phyloP scores from a whole-genome alignment of 2,797 vertebrate species.

The Brachyrhaphis roseni region DNA sequence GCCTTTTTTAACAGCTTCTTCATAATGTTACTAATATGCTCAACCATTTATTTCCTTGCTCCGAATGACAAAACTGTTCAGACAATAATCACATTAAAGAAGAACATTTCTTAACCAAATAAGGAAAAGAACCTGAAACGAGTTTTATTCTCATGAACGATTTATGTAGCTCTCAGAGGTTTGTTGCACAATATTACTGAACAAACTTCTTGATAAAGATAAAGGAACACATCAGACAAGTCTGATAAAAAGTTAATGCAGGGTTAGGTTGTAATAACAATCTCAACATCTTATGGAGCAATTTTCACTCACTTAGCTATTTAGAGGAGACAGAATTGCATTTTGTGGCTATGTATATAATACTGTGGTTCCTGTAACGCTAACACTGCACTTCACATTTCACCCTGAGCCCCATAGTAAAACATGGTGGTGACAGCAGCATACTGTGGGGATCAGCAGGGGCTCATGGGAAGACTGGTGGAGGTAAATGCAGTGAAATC shows the following conservation, averaged over 20 bases:
- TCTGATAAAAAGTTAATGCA: neutral
- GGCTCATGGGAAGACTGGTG: neutral
- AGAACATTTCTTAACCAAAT: neutral
- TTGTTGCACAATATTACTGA: neutral
- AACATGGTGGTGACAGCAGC: neutral
- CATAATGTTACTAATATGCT: neutral
- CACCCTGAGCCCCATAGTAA: neutral
- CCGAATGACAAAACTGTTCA: slow-evolving; percentile 13
- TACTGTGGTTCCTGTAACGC: neutral
- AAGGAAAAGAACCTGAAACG: neutral
- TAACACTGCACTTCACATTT: neutral
- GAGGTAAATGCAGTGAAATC: neutral
- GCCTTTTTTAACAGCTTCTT: neutral
- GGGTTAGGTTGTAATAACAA: neutral
- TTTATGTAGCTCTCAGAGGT: neutral
- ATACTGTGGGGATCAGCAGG: neutral
- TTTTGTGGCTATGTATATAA: neutral
- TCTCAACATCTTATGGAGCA: neutral
- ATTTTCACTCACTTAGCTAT: too few relatives aligned
- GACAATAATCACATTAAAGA: neutral
- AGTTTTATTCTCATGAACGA: neutral
- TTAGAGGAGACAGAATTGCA: too few relatives aligned
- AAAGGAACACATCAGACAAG: neutral
- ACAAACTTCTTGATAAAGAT: neutral
- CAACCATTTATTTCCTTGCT: neutral